Conservation (phyloP, 1,140 invertebrate species). For the Zaprionus ghesquierei region DNA sequence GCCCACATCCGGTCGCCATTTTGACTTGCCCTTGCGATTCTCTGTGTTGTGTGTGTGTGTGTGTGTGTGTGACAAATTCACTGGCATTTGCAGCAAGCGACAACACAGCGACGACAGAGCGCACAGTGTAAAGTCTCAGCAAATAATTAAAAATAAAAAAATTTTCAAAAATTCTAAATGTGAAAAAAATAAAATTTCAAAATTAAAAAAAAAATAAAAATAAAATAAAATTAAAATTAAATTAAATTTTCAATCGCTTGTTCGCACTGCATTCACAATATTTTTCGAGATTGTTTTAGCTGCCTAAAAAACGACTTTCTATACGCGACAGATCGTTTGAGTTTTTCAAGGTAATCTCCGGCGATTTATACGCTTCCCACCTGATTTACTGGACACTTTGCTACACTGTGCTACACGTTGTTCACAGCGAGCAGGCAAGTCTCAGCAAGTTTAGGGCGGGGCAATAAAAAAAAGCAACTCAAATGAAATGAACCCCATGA, state of each 20-base stretch:
- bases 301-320: not conserved
- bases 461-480: constrained; percentile 77
- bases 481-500: constrained; percentile 78
- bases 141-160: not conserved
- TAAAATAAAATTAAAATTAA: not conserved
- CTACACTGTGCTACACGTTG: constrained; percentile 50
- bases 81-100: constrained; percentile 43
- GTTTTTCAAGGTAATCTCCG: not conserved
- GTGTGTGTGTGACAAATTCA: constrained; percentile 61
- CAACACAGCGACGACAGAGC: constrained; percentile 8
- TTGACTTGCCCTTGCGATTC: constrained; percentile 46
- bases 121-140: constrained; percentile 18
- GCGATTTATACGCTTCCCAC: not conserved
- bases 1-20: constrained; percentile 70
- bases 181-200: not conserved
- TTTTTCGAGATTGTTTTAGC: not conserved
- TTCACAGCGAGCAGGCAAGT: not conserved
- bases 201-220: not conserved
- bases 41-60: constrained; percentile 2
- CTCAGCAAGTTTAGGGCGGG: constrained; percentile 34
- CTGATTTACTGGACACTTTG: not conserved
- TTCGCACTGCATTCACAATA: not conserved
- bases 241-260: too few relatives aligned
- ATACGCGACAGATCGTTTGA: not conserved
- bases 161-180: not conserved